These are phyloP conservation scores for Tetraneura akinire DNA, from an alignment of 1,140 invertebrate genomes.

Conservation along the genomic window DNA sequence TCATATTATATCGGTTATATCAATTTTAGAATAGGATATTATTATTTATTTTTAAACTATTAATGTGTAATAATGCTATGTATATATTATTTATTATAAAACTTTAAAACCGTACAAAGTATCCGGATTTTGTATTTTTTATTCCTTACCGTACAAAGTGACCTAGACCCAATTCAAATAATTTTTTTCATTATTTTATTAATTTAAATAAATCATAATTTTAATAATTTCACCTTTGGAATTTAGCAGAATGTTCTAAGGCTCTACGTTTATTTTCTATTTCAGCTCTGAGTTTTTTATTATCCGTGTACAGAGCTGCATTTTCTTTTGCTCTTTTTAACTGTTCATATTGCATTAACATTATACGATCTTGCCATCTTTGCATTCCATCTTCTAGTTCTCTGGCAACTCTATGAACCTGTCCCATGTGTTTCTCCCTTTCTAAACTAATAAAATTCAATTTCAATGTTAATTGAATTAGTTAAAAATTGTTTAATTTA, in stretches of 20 bases:
- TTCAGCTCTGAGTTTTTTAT: conserved; percentile 55
- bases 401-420: conserved; percentile 55
- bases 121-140: too few relatives aligned
- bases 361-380: conserved; percentile 57
- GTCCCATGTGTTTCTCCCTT: conserved; percentile 55
- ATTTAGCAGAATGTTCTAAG: conserved; percentile 54
- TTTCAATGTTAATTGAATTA: not conserved
- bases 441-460: conserved; percentile 54
- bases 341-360: conserved; percentile 56
- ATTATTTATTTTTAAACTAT: too few relatives aligned
- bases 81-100: too few relatives aligned
- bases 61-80: too few relatives aligned
- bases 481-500: too few relatives aligned
- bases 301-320: conserved; percentile 54
- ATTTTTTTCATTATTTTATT: too few relatives aligned
- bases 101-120: too few relatives aligned
- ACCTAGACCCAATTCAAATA: too few relatives aligned
- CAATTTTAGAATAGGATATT: too few relatives aligned
- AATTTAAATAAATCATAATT: not conserved
- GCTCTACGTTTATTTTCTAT: conserved; percentile 54
- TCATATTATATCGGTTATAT: too few relatives aligned
- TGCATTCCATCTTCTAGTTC: conserved; percentile 57
- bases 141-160: too few relatives aligned
- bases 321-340: conserved; percentile 55
- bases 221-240: conserved; percentile 53